These are phyloP conservation scores for Camponotus pennsylvanicus DNA, from an alignment of 1,140 invertebrate genomes.

Conservation along the genomic window DNA sequence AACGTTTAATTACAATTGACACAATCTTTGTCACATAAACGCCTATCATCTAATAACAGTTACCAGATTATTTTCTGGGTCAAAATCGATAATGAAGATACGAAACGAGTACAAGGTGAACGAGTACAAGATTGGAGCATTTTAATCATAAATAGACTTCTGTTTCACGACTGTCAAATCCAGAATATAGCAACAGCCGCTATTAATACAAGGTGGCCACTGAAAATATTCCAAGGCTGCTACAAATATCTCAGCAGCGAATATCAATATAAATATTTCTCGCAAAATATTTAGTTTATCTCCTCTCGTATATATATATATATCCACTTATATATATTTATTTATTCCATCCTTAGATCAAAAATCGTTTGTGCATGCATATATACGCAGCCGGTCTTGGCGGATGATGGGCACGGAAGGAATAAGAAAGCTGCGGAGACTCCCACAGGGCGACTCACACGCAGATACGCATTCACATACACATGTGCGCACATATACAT, in stretches of 20 bases:
- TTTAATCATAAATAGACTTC: slow-evolving; percentile 36
- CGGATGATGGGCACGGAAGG: slow-evolving; percentile 54
- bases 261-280: background rate
- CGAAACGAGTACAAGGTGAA: background rate
- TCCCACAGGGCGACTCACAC: slow-evolving; percentile 74
- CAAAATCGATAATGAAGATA: background rate
- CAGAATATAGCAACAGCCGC: background rate
- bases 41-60: background rate
- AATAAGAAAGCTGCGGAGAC: slow-evolving; percentile 71
- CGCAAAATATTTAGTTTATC: slow-evolving; percentile 23
- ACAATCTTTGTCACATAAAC: background rate
- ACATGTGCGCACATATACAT: background rate
- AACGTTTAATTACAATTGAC: no score
- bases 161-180: background rate
- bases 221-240: background rate
- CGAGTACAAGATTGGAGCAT: no score
- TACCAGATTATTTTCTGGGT: background rate
- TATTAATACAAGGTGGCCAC: background rate
- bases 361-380: slow-evolving; percentile 14
- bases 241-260: background rate
- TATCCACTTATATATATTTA: background rate
- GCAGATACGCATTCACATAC: background rate
- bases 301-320: background rate
- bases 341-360: slow-evolving; percentile 20
- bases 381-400: slow-evolving; percentile 1